Base-by-base conservation (phyloP, 2,888 invertebrate genomes). In the Nezara viridula region DNA sequence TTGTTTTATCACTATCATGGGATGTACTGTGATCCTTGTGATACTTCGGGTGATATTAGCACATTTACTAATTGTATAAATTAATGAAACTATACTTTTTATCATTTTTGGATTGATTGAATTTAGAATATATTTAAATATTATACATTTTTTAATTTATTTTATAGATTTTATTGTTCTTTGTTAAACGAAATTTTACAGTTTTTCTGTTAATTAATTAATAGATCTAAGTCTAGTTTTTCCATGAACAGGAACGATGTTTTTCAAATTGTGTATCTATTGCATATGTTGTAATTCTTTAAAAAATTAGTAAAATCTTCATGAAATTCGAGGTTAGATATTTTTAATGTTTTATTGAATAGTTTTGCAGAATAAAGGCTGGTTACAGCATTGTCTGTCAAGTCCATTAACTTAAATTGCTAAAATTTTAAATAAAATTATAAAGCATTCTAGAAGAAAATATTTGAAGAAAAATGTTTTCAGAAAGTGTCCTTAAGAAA, bases 21-120 rank as follows among this genome's bases (percentile, higher is more conserved):
- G 49, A 86, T 86, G 24, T 19, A 32, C 52, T 86, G 50, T 86
- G 50, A 86, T 52, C 86, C 52, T 52, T 86, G 86, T 86, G 86
- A 86, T 86, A 52, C 50, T 86, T 86, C 86, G 86, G 86, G 86
- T 86, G 86, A 86, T 86, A 86, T 86, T 86, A 86, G 86, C 19
- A 73, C 66, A 73, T 73, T 73, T 73, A 37, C 32, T 73, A 73
- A 37, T 73, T 32, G 37, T 73, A 73, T 32, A 37, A 60, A 73
- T 73, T 73, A 37, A 73, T 60, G 12, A 27, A 27, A 3, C 6
- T 3, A 60, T 60, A 7, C 14, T n/a, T 44, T 73, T 60, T n/a
- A 16, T 16, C 3, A 27, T 27, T 14, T 73, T 73, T 73, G 37
- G 19, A 73, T 73, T 73, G 5, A 37, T 73, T 32, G 19, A 73